A percentile compares a stretch with the other conserved stretches of the same genome.
Evolutionary conservation across 2,888 invertebrate species (phyloP).

Genomic region (Spilarctia lutea): DNA sequence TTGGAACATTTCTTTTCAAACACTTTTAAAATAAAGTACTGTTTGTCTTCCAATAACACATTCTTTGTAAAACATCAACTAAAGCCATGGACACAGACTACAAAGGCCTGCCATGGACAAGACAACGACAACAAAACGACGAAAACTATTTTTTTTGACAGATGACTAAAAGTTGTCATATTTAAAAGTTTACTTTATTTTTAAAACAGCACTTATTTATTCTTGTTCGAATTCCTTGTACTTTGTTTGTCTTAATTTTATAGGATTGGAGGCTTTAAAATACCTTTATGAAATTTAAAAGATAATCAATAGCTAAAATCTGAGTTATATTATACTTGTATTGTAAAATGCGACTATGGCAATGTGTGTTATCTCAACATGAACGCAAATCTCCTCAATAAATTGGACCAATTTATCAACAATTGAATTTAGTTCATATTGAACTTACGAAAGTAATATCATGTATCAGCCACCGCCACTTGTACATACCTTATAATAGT

Average conservation of each 20-base stretch:
- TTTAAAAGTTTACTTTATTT: neutral
- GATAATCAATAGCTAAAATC: neutral
- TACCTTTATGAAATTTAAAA: neutral
- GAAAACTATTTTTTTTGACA: neutral
- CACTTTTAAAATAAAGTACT: neutral
- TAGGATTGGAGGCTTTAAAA: no score
- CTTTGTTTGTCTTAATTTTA: no score
- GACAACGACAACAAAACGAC: slow-evolving; percentile 17
- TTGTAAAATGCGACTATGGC: no score
- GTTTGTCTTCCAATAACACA: slow-evolving; percentile 5
- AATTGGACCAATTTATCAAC: no score
- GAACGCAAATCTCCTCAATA: no score
- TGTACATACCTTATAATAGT: no score
- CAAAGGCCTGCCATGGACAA: slow-evolving; percentile 15
- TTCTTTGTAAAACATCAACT: neutral
- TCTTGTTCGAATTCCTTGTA: neutral
- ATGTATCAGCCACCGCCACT: no score
- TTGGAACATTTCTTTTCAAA: neutral
- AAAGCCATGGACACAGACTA: no score
- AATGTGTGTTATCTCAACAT: no score
- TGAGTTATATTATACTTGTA: neutral
- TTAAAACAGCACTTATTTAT: neutral
- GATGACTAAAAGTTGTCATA: neutral
- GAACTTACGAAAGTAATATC: no score
- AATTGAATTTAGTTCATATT: no score